Evolutionary conservation across 1,140 invertebrate species (phyloP).

Genomic region (Ruditapes philippinarum): DNA sequence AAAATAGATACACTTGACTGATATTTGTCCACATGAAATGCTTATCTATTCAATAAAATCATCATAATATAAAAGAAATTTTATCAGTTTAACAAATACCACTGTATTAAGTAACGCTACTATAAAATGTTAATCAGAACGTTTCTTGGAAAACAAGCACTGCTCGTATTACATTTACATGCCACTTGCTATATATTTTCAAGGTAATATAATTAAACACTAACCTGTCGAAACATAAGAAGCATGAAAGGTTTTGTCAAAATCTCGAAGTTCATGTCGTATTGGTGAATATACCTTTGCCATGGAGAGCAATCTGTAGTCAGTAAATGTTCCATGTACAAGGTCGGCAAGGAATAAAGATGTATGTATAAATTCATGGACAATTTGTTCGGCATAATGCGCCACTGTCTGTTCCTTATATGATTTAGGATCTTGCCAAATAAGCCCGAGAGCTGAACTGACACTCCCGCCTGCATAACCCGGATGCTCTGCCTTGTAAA

Average conservation of each 20-base stretch:
- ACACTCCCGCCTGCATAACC: conserved; percentile 4
- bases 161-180: too few relatives aligned
- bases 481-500: conserved; percentile 2
- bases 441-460: conserved; percentile 14
- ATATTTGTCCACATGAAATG: too few relatives aligned
- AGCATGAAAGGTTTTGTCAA: conserved; percentile 23
- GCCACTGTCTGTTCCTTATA: conserved; percentile 28
- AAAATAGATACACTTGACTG: too few relatives aligned
- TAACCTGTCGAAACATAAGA: conserved; percentile 21
- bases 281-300: conserved; percentile 36
- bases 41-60: too few relatives aligned
- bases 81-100: too few relatives aligned
- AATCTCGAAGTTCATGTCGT: conserved; percentile 14
- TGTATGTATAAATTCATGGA: conserved; percentile 24
- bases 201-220: too few relatives aligned
- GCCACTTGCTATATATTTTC: too few relatives aligned
- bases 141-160: too few relatives aligned
- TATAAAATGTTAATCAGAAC: too few relatives aligned
- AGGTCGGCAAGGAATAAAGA: conserved; percentile 39
- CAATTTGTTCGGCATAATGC: conserved; percentile 33
- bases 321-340: conserved; percentile 1
- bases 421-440: conserved; percentile 16
- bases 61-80: too few relatives aligned
- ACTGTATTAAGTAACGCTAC: too few relatives aligned
- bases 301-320: not conserved